phyloP scores from a whole-genome alignment of 2,797 vertebrate genomes.

The Acipenser transmontanus region DNA sequence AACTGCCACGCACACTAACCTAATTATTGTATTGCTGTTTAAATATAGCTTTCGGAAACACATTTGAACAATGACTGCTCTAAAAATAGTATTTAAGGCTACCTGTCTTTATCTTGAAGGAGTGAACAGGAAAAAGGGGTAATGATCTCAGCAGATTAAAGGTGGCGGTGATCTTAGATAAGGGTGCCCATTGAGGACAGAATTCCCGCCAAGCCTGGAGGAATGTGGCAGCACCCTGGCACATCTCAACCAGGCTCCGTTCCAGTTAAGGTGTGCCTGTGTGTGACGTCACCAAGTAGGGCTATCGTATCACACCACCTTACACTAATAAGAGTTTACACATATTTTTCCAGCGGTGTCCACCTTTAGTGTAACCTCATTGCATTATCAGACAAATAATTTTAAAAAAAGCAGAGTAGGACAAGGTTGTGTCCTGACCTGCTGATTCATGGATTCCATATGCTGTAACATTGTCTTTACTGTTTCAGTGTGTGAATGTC shows the following conservation, averaged over 20 bases:
- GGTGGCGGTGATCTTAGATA: slow-evolving; percentile 26
- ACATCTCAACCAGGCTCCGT: slow-evolving; percentile 17
- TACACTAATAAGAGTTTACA: slow-evolving; percentile 28
- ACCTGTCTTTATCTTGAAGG: slow-evolving; percentile 23
- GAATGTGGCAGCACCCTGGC: slow-evolving; percentile 29
- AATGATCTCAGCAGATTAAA: background rate
- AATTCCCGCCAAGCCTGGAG: slow-evolving; percentile 22
- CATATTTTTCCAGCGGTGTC: slow-evolving; percentile 3
- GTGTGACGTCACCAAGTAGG: slow-evolving; percentile 36
- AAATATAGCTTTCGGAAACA: slow-evolving; percentile 25
- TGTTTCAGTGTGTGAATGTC: no score
- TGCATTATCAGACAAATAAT: background rate
- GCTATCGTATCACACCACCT: slow-evolving; percentile 38
- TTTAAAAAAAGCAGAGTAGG: background rate
- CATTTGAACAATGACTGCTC: slow-evolving; percentile 35
- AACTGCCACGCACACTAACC: slow-evolving; percentile 28
- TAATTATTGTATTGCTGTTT: slow-evolving; percentile 35
- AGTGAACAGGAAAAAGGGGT: slow-evolving; percentile 24
- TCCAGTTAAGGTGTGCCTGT: slow-evolving; percentile 26
- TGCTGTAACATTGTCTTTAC: no score
- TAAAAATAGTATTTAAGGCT: slow-evolving; percentile 46
- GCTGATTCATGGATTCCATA: no score
- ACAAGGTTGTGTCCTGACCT: no score
- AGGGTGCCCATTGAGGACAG: slow-evolving; percentile 14
- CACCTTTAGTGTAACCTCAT: background rate